These are phyloP conservation scores for Abscondita cerata DNA, from an alignment of 2,888 invertebrate genomes.

Conservation along the genomic window DNA sequence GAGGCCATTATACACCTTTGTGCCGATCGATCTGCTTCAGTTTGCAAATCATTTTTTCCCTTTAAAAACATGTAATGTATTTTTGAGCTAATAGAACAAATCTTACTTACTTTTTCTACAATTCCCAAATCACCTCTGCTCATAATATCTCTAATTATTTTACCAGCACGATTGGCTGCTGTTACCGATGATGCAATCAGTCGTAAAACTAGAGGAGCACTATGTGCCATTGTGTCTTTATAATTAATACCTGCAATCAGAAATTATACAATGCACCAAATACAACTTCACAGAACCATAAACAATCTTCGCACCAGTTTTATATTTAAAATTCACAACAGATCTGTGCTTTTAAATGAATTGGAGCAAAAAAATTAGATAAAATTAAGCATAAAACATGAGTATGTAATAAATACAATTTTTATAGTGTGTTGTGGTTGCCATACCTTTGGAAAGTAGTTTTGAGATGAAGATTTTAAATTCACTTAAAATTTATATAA, in stretches of 20 bases:
- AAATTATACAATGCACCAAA: too few species aligned
- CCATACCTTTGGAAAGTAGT: too few species aligned
- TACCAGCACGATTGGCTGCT: conserved; percentile 83
- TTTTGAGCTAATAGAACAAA: conserved; percentile 21
- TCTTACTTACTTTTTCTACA: conserved; percentile 78
- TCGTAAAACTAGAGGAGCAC: conserved; percentile 70
- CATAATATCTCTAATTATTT: conserved; percentile 91
- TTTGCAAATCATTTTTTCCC: conserved; percentile 95
- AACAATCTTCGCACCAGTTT: neutral
- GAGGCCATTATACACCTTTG: conserved; percentile 93
- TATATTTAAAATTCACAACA: too few species aligned
- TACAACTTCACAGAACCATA: neutral
- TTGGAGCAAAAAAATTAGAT: too few species aligned
- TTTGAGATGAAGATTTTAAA: too few species aligned
- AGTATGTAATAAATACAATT: too few species aligned
- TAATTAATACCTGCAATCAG: neutral
- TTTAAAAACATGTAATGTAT: conserved; percentile 50
- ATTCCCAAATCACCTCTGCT: conserved; percentile 89
- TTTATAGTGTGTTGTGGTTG: too few species aligned
- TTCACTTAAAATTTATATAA: too few species aligned
- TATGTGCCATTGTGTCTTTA: conserved; percentile 65
- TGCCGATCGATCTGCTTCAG: conserved; percentile 96
- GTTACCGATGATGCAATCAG: conserved; percentile 80
- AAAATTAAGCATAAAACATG: too few species aligned
- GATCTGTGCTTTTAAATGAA: too few species aligned